phyloP scores from a whole-genome alignment of 1,140 invertebrate genomes.

The Danaus plexippus region DNA sequence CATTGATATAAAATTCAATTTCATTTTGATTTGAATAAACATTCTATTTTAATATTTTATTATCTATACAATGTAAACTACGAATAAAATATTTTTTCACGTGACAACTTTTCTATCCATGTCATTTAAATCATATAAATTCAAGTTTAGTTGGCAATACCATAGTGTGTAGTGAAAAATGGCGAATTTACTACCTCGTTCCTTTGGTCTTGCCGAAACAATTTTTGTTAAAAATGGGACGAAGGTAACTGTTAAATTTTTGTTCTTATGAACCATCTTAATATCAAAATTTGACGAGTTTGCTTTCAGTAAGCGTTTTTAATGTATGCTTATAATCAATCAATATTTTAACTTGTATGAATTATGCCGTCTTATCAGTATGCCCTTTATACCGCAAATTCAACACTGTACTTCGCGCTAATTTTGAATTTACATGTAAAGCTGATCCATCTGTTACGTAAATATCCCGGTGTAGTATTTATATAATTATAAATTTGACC shows the following conservation, averaged over 20 bases:
- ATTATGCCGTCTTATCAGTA: constrained; percentile 6
- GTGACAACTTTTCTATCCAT: too few species aligned
- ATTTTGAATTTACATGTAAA: constrained; percentile 20
- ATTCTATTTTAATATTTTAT: too few species aligned
- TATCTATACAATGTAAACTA: too few species aligned
- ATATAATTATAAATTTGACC: constrained; percentile 54
- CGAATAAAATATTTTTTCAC: too few species aligned
- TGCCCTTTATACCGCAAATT: constrained; percentile 9
- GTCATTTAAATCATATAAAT: too few species aligned
- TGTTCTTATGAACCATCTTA: too few species aligned
- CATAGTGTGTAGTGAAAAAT: constrained; percentile 66
- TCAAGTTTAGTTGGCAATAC: constrained; percentile 2
- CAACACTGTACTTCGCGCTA: constrained; percentile 12
- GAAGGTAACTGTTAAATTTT: constrained; percentile 71
- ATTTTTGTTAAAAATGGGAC: constrained; percentile 74
- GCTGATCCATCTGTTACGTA: constrained; percentile 16
- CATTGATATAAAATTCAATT: too few species aligned
- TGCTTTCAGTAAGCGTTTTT: too few species aligned
- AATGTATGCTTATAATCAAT: too few species aligned
- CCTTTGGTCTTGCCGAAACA: constrained; percentile 75
- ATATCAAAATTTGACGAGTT: too few species aligned
- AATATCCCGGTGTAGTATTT: constrained; percentile 19
- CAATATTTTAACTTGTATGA: too few species aligned
- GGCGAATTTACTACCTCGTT: constrained; percentile 79
- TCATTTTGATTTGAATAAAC: too few species aligned